phyloP scores from a whole-genome alignment of 2,797 vertebrate species.

The Pelochelys cantorii region DNA sequence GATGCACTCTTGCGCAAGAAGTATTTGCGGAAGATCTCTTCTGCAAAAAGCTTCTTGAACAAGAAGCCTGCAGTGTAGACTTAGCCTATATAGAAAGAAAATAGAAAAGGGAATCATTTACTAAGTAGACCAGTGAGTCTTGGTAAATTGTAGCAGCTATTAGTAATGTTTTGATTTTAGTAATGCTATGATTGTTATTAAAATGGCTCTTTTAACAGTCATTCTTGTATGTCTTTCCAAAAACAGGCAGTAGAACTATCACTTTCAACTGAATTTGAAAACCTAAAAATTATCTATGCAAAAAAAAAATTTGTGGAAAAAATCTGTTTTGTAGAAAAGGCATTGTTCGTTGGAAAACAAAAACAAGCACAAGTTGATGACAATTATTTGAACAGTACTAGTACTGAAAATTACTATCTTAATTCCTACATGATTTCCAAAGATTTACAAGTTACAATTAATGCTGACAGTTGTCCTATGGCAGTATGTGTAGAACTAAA shows the following conservation, averaged over 20 bases:
- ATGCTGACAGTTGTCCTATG: background rate
- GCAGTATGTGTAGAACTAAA: background rate
- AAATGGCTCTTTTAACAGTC: background rate
- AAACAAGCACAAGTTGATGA: background rate
- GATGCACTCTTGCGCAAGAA: no score
- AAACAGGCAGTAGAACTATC: background rate
- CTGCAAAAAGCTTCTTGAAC: no score
- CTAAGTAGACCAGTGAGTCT: accelerated
- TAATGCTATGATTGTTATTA: background rate
- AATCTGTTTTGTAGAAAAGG: background rate
- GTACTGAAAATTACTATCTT: background rate
- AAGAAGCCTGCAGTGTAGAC: no score
- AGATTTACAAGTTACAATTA: background rate
- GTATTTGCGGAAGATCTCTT: no score
- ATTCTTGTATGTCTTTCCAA: background rate
- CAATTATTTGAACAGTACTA: background rate
- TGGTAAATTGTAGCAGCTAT: background rate
- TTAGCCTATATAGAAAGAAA: background rate
- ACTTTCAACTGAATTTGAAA: background rate
- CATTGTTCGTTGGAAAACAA: background rate
- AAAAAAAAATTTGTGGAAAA: background rate
- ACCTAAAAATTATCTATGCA: background rate
- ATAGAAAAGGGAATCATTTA: background rate
- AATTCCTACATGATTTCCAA: background rate
- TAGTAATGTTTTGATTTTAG: background rate